These are phyloP conservation scores for Diachasmimorpha longicaudata DNA, from an alignment of 1,140 invertebrate genomes.

Conservation along the genomic window DNA sequence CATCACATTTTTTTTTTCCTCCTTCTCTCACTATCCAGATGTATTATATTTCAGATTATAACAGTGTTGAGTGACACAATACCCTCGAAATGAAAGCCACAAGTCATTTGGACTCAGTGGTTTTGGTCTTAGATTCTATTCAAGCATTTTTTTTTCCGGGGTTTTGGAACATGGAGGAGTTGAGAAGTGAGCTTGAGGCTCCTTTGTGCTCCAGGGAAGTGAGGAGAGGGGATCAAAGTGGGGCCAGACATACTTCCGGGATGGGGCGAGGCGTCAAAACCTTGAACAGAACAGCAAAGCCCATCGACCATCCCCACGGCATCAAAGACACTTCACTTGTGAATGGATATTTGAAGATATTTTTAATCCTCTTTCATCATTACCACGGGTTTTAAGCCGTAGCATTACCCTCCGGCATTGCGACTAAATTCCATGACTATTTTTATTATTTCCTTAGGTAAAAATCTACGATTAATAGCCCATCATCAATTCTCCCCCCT, in stretches of 20 bases:
- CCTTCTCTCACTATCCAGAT: neutral
- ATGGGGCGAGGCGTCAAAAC: neutral
- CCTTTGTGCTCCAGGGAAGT: neutral
- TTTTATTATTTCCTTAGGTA: no score
- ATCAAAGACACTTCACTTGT: neutral
- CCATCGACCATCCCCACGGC: neutral
- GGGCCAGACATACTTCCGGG: slow-evolving; percentile 5
- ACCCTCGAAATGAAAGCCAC: neutral
- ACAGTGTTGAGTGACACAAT: neutral
- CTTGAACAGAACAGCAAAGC: neutral
- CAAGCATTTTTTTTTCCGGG: neutral
- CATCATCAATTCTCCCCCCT: no score
- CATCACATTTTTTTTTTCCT: neutral
- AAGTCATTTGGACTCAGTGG: neutral
- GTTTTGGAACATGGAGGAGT: neutral
- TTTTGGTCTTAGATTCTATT: neutral
- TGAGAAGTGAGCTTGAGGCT: neutral
- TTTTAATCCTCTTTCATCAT: neutral
- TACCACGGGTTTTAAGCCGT: neutral
- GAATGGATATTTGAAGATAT: neutral
- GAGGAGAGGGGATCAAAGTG: slow-evolving; percentile 5
- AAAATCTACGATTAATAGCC: no score
- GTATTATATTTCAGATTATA: neutral
- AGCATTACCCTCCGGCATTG: no score
- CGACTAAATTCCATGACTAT: no score